A percentile compares a stretch with the other conserved stretches of the same genome.
phyloP scores from a whole-genome alignment of 2,888 invertebrate genomes.

The Hydriomena furcata region DNA sequence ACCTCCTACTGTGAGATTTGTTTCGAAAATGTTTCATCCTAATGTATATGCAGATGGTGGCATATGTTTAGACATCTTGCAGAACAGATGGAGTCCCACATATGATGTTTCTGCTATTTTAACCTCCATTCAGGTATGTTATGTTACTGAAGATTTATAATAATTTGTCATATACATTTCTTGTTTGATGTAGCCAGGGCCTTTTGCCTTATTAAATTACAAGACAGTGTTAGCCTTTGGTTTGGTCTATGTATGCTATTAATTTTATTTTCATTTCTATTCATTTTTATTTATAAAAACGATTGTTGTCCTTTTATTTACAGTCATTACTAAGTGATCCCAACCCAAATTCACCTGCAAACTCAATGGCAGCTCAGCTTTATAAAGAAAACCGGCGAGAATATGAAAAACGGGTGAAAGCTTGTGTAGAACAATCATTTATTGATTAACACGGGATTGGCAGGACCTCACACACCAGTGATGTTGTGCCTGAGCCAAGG shows the following conservation, averaged over 20 bases:
- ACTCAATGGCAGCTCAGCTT: constrained; percentile 99
- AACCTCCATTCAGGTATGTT: constrained; percentile 98
- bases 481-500: constrained; percentile 20
- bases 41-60: constrained; percentile 99
- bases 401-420: constrained; percentile 99
- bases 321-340: constrained; percentile 99
- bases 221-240: too few relatives aligned
- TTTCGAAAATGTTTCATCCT: constrained; percentile 99
- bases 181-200: too few relatives aligned
- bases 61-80: constrained; percentile 99
- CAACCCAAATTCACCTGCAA: constrained; percentile 99
- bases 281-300: neutral
- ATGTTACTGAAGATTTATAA: neutral
- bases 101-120: constrained; percentile 99
- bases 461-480: constrained; percentile 56
- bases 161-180: too few relatives aligned
- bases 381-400: constrained; percentile 99
- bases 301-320: constrained; percentile 64
- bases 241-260: too few relatives aligned
- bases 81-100: constrained; percentile 99
- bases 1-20: constrained; percentile 99
- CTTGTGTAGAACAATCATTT: constrained; percentile 99
- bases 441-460: constrained; percentile 88
- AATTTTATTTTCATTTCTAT: too few relatives aligned
- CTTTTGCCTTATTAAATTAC: too few relatives aligned